phyloP scores from a whole-genome alignment of 2,888 invertebrate genomes.

The Philonicus albiceps region DNA sequence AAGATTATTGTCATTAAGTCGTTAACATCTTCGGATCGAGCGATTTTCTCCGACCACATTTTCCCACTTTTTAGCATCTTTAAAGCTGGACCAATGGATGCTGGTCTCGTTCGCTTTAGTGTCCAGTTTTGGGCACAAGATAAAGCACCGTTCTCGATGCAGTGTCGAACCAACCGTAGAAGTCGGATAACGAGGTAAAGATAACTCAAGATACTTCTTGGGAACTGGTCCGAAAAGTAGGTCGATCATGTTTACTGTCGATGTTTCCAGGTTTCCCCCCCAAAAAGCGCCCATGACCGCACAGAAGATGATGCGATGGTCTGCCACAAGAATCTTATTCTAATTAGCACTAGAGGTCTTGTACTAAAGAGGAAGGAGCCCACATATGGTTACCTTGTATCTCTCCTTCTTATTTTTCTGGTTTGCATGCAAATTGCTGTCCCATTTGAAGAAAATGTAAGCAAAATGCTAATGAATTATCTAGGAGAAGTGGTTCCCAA shows the following conservation, averaged over 20 bases:
- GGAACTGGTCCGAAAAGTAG: neutral
- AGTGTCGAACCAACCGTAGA: neutral
- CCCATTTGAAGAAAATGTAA: neutral
- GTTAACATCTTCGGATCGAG: neutral
- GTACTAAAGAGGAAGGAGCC: neutral
- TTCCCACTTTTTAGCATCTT: neutral
- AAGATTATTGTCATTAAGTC: slow-evolving; percentile 6
- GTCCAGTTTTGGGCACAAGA: neutral
- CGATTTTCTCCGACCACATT: neutral
- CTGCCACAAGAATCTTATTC: neutral
- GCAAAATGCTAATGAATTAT: neutral
- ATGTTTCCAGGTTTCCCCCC: neutral
- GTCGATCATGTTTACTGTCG: neutral
- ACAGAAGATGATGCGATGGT: neutral
- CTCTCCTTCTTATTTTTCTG: neutral
- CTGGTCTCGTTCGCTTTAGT: neutral
- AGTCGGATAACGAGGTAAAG: neutral
- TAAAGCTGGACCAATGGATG: neutral
- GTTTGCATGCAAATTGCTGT: neutral
- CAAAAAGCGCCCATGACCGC: neutral
- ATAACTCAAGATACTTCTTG: neutral
- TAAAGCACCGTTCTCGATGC: neutral
- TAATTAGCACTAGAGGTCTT: neutral
- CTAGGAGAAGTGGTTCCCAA: neutral
- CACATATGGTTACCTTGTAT: neutral